Percentiles rank a stretch among this genome's conserved stretches.
Conservation (phyloP, 1,140 invertebrate species). For the Aphaenogaster rudis region DNA sequence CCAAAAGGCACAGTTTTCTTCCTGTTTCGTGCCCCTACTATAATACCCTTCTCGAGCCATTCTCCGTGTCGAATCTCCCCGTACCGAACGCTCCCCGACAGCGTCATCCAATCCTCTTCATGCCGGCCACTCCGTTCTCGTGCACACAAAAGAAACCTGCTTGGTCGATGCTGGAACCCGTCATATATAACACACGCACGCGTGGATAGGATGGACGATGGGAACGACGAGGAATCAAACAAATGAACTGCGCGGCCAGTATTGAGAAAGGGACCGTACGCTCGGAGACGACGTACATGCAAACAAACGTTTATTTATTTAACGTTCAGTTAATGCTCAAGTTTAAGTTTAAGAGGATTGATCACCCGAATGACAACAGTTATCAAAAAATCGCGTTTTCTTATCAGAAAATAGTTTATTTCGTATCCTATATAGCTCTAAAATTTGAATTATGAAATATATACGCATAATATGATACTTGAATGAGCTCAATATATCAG, state of each 20-base stretch:
- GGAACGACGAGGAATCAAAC: slow-evolving; percentile 47
- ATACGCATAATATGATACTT: not conserved
- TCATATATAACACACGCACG: slow-evolving; percentile 36
- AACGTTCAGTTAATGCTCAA: not conserved
- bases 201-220: slow-evolving; percentile 24
- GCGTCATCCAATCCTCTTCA: slow-evolving; percentile 54
- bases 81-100: slow-evolving; percentile 2
- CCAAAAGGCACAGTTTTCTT: slow-evolving; percentile 10
- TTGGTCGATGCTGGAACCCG: slow-evolving; percentile 68
- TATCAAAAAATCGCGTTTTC: not conserved
- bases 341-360: not conserved
- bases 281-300: slow-evolving; percentile 12
- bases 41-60: slow-evolving; percentile 37
- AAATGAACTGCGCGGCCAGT: slow-evolving; percentile 25
- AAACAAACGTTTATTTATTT: slow-evolving; percentile 30
- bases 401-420: not conserved
- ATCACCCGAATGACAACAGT: not conserved
- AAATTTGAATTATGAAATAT: slow-evolving; percentile 10
- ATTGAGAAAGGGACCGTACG: slow-evolving; percentile 26
- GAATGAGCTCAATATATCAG: not conserved
- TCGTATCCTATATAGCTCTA: not conserved
- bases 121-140: slow-evolving; percentile 47
- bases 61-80: not conserved
- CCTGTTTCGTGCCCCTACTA: not conserved
- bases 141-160: slow-evolving; percentile 67